These are phyloP conservation scores for Aricia artaxerxes DNA, from an alignment of 2,888 invertebrate species.

Conservation along the genomic window DNA sequence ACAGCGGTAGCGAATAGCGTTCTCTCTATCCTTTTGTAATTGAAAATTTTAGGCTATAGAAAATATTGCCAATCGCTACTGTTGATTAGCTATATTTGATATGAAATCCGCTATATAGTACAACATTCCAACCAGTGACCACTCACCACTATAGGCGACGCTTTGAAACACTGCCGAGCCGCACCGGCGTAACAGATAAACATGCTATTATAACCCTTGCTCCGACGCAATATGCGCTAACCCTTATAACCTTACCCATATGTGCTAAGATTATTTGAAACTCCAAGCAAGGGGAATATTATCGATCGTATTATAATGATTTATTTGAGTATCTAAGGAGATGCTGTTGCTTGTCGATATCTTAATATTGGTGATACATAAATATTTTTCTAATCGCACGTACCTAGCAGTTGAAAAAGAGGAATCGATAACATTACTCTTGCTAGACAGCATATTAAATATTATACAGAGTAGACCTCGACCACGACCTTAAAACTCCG, in stretches of 20 bases:
- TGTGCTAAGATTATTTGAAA: not conserved
- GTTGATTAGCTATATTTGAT: not conserved
- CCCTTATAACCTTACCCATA: not conserved
- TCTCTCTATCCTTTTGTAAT: not conserved
- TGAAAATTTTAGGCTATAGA: not conserved
- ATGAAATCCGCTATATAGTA: constrained; percentile 4
- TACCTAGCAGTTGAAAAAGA: not conserved
- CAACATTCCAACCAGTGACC: constrained; percentile 51
- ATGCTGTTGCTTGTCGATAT: not conserved
- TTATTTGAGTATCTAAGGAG: not conserved
- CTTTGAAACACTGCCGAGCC: constrained; percentile 93
- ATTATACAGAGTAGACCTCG: not conserved
- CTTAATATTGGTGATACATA: not conserved
- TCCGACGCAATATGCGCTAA: constrained; percentile 32
- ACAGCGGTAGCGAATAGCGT: constrained; percentile 3
- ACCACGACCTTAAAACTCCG: not conserved
- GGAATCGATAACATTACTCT: not conserved
- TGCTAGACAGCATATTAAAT: not conserved
- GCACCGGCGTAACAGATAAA: constrained; percentile 79
- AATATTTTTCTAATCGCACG: not conserved
- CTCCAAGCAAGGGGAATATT: not conserved
- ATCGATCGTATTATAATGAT: not conserved
- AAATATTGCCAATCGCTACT: not conserved
- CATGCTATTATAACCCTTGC: constrained; percentile 67
- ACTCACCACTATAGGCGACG: constrained; percentile 97